These are phyloP conservation scores for Microtus obscurus DNA, from an alignment of 2,797 vertebrate species.

Conservation along the genomic window DNA sequence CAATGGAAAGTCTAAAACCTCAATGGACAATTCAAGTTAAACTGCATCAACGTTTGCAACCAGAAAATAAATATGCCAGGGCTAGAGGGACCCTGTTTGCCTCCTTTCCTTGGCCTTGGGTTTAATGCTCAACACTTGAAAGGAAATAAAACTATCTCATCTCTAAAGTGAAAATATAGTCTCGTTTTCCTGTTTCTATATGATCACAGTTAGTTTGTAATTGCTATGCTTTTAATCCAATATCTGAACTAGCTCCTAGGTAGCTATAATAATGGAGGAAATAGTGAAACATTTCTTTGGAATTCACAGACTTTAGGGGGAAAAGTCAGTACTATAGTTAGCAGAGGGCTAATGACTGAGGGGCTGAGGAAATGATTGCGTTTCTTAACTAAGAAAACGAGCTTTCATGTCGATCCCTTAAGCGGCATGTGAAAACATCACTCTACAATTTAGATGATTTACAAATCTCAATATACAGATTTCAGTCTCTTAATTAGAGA, in stretches of 20 bases:
- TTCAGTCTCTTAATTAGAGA: constrained; percentile 81
- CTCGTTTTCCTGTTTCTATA: background rate
- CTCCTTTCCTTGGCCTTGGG: background rate
- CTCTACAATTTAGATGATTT: constrained; percentile 78
- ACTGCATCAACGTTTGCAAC: background rate
- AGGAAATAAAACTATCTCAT: background rate
- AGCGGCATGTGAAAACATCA: constrained; percentile 76
- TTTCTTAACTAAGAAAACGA: constrained; percentile 74
- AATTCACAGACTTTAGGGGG: constrained; percentile 78
- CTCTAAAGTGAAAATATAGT: background rate
- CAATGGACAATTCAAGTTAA: constrained; percentile 47
- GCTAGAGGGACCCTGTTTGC: background rate
- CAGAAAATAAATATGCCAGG: constrained; percentile 66
- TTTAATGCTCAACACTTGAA: background rate
- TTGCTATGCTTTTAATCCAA: constrained; percentile 65
- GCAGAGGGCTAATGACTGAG: constrained; percentile 79
- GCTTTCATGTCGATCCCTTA: constrained; percentile 77
- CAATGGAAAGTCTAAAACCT: constrained; percentile 68
- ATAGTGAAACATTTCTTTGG: constrained; percentile 75
- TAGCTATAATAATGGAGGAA: constrained; percentile 76
- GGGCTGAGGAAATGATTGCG: constrained; percentile 75
- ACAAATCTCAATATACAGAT: constrained; percentile 74
- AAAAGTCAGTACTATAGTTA: constrained; percentile 74
- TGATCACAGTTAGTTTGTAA: constrained; percentile 56
- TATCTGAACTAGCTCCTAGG: constrained; percentile 77